Base-by-base conservation (phyloP, 1,140 invertebrate species). In the Lepidurus apus region DNA sequence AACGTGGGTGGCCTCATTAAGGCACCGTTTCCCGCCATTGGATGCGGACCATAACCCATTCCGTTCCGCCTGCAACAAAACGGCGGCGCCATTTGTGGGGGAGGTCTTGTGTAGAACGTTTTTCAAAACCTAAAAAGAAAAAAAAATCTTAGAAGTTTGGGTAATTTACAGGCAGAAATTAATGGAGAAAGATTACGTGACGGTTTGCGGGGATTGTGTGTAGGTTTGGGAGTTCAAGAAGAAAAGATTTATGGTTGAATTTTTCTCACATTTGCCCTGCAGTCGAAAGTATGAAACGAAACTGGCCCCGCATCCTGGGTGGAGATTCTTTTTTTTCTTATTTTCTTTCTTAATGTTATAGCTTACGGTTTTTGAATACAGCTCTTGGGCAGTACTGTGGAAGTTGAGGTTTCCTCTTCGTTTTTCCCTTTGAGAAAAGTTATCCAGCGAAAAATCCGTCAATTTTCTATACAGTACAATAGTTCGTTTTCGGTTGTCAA, bases 1-100 rank as follows among this genome's bases (percentile, higher is more conserved):
- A 65, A 65, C 53, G 53, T 65, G 53, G 53, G 53, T 65, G 53
- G 53, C 53, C 53, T 65, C 53, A 65, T 65, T 65, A 65, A 65
- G 53, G 53, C 53, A 65, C 53, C 53, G 53, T 65, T 65, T 65
- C 53, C 21, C 53, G 53, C 17, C 53, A 65, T 65, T 65, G 53
- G 53, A 65, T 17, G 53, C 53, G 8, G 53, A 65, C 53, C n/a
- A 65, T 65, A 65, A 65, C 53, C 53, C 53, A 65, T 65, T 65
- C 53, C 53, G 53, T 65, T 65, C 53, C 53, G 53, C 53, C 53
- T 65, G 21, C 17, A 65, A 65, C 53, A 9, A 65, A 65, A 65
- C 21, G 53, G 17, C 53, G 53, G 53, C 53, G 53, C 53, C 53
- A 65, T 65, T 65, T 65, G 53, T 65, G 53, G 53, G 53, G 53